Base-by-base conservation (phyloP, 2,888 invertebrate genomes). In the Oxyscelio sp. region DNA sequence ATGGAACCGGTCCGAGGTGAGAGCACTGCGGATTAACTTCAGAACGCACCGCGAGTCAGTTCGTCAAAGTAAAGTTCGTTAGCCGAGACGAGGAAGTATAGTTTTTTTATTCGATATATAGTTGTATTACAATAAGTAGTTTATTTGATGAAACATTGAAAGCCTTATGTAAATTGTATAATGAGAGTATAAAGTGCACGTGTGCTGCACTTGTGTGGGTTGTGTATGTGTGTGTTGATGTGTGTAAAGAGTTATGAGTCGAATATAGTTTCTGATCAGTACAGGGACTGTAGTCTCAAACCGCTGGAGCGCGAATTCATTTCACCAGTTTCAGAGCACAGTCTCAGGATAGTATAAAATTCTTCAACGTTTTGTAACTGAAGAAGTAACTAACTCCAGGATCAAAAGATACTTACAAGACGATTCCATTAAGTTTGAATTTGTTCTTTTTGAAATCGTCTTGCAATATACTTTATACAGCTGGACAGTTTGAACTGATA, bases 131-230 rank as follows among this genome's bases (percentile, higher is more conserved):
- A 91, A 91, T 92, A 92, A 90, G 87, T 90, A 92, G 91, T 90
- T 80, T 93, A 92, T 92, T 92, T 92, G 89, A 92, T 92, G 92
- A 92, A 93, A 93, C 93, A 93, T 91, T 92, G 90, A 93, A 93
- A 93, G 93, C 93, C 92, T 93, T 92, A 92, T 90, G 90, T 93
- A 92, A 93, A 93, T 93, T 92, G 92, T 93, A 93, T 92, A 92
- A 87, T 90, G 73, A 84, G 82, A 79, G 77, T 84, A 78, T 84
- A 63, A 66, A 78, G 65, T 82, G 79, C 66, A 24, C 38, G 40
- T 59, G 74, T 74, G 43, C 15, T 73, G 74, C 68, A 81, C 50
- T 81, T 50, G 50, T 82, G 54, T 75, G 19, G 0, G 27, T 66
- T 11, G 54, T 78, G 9, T 34, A 21, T 40, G 38, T 63, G 45